Percentiles rank a stretch among this genome's conserved stretches.
Evolutionary conservation across 2,113 vertebrate genomes (phyloP).

Genomic region (Pterocles orientalis): DNA sequence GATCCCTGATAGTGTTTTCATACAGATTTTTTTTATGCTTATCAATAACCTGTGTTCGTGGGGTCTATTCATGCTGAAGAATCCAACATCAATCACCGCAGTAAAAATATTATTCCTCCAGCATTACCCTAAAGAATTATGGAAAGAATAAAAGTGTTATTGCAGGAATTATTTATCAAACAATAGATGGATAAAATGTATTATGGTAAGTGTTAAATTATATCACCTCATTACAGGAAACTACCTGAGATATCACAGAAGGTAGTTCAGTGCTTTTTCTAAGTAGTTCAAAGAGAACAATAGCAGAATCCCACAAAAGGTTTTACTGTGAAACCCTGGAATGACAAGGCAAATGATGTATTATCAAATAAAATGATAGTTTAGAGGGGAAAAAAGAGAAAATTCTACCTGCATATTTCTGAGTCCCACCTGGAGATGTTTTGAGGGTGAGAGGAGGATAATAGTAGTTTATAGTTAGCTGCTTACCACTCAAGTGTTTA

Average conservation of each 20-base stretch:
- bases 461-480: conserved; percentile 11
- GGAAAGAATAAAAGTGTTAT: conserved; percentile 83
- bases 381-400: background rate
- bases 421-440: conserved; percentile 33
- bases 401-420: conserved; percentile 29
- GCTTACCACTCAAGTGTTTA: background rate
- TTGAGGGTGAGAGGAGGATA: background rate
- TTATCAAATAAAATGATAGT: conserved; percentile 42
- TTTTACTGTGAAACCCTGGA: conserved; percentile 37
- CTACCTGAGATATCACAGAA: conserved; percentile 67
- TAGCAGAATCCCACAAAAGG: conserved; percentile 64
- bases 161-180: conserved; percentile 84
- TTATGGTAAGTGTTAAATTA: conserved; percentile 81
- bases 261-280: conserved; percentile 55
- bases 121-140: conserved; percentile 80
- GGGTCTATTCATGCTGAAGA: conserved; percentile 58
- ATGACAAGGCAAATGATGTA: conserved; percentile 27
- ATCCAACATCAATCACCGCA: conserved; percentile 75
- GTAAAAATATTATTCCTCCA: conserved; percentile 78
- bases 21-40: conserved; percentile 66
- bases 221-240: conserved; percentile 76
- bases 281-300: conserved; percentile 75
- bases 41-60: conserved; percentile 79
- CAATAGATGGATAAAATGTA: conserved; percentile 81
- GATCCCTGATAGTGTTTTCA: conserved; percentile 74